Evolutionary conservation across 2,113 vertebrate genomes (phyloP).

Genomic region (Arothron firmamentum): DNA sequence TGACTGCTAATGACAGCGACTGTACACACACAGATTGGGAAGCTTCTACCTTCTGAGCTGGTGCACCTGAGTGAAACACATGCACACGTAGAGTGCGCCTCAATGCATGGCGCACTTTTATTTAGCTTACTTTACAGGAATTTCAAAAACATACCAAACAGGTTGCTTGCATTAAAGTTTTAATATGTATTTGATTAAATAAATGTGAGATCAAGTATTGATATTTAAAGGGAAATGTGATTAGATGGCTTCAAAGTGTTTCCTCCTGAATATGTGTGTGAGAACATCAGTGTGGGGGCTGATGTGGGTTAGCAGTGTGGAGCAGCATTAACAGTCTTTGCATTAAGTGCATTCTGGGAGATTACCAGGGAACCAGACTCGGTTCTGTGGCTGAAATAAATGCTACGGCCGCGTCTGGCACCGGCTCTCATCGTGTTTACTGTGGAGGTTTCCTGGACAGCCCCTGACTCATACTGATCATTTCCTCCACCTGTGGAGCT

Average conservation of each 20-base stretch:
- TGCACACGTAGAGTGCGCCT: not conserved
- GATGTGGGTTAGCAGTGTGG: too few species aligned
- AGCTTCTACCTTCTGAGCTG: not conserved
- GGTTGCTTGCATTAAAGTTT: too few species aligned
- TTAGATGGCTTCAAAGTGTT: too few species aligned
- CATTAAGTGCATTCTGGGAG: not conserved
- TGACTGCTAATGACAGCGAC: constrained; percentile 62
- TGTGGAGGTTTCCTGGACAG: constrained; percentile 30
- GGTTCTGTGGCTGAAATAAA: not conserved
- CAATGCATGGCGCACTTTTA: too few species aligned
- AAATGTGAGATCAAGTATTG: too few species aligned
- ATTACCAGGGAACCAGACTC: not conserved
- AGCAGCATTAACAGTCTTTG: too few species aligned
- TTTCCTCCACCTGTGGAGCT: constrained; percentile 55
- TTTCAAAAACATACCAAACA: too few species aligned
- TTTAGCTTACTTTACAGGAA: too few species aligned
- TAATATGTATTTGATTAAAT: too few species aligned
- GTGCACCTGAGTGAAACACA: constrained; percentile 11
- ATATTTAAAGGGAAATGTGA: too few species aligned
- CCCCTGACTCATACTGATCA: constrained; percentile 50
- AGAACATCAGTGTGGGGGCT: too few species aligned
- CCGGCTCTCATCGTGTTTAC: constrained; percentile 24
- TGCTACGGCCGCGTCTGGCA: not conserved
- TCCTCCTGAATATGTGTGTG: too few species aligned
- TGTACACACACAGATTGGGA: constrained; percentile 38